Conservation (phyloP, 1,140 invertebrate species). For the Melitaea cinxia region DNA sequence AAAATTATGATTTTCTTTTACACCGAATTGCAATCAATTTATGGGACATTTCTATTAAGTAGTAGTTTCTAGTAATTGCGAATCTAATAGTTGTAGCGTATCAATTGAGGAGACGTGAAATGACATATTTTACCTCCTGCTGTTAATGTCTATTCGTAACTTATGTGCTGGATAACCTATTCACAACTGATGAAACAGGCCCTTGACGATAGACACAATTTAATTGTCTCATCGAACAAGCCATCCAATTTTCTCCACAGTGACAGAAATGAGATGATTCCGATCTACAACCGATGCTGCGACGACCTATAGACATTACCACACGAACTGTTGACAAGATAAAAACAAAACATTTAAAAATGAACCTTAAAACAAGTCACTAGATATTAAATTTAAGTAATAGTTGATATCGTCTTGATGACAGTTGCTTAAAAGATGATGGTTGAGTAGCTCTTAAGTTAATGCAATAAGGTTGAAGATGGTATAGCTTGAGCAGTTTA, state of each 20-base stretch:
- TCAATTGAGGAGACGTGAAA: too few relatives aligned
- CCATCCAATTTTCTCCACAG: slow-evolving; percentile 20
- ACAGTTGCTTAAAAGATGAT: slow-evolving; percentile 36
- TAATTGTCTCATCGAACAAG: slow-evolving; percentile 22
- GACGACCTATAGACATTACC: slow-evolving; percentile 26
- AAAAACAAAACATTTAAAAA: slow-evolving; percentile 2
- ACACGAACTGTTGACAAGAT: slow-evolving; percentile 39
- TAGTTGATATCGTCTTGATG: slow-evolving; percentile 15
- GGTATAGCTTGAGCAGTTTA: slow-evolving; percentile 5
- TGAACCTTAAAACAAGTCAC: background rate
- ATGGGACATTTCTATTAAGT: too few relatives aligned
- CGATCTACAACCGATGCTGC: slow-evolving; percentile 19
- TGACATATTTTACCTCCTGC: too few relatives aligned
- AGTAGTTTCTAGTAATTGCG: too few relatives aligned
- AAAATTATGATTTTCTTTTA: too few relatives aligned
- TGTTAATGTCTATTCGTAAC: too few relatives aligned
- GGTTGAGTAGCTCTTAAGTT: background rate
- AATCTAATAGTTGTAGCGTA: too few relatives aligned
- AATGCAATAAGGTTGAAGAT: slow-evolving; percentile 16
- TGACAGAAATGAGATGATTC: slow-evolving; percentile 36
- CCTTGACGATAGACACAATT: slow-evolving; percentile 4
- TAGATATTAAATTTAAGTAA: background rate
- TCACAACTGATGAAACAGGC: background rate
- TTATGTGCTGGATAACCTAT: background rate
- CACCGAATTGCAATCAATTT: too few relatives aligned